phyloP scores from a whole-genome alignment of 2,797 vertebrate species.

The Gorsachius magnificus region DNA sequence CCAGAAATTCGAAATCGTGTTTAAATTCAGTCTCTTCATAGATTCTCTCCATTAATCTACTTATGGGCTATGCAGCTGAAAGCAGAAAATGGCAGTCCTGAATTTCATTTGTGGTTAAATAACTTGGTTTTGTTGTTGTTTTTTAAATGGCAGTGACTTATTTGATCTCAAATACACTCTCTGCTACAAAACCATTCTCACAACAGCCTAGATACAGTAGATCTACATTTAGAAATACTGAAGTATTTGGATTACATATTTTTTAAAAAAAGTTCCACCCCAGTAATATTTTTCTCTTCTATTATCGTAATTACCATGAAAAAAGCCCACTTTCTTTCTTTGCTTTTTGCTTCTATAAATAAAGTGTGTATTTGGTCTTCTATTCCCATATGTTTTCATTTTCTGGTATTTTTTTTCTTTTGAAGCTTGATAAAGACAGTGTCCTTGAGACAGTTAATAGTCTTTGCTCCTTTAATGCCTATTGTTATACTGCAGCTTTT shows the following conservation, averaged over 20 bases:
- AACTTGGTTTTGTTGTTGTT: background rate
- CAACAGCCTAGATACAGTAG: background rate
- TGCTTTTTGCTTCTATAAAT: background rate
- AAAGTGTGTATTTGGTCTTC: background rate
- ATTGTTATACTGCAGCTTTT: background rate
- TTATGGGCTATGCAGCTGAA: background rate
- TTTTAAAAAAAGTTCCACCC: background rate
- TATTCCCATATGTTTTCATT: background rate
- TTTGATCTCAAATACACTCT: background rate
- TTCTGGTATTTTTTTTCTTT: background rate
- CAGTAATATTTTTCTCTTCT: background rate
- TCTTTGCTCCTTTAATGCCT: background rate
- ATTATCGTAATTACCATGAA: background rate
- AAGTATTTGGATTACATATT: background rate
- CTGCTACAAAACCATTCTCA: background rate
- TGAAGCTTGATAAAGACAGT: background rate
- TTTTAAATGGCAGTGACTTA: background rate
- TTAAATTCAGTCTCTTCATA: background rate
- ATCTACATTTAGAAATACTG: background rate
- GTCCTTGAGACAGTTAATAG: background rate
- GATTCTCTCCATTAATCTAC: background rate
- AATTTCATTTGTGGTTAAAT: background rate
- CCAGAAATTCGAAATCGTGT: background rate
- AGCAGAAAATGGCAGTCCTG: background rate
- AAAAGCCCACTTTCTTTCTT: background rate